Evolutionary conservation across 2,113 vertebrate genomes (phyloP), one percentile per base, ranked within the genome.

Genomic region (Misgurnus mizolepis): DNA sequence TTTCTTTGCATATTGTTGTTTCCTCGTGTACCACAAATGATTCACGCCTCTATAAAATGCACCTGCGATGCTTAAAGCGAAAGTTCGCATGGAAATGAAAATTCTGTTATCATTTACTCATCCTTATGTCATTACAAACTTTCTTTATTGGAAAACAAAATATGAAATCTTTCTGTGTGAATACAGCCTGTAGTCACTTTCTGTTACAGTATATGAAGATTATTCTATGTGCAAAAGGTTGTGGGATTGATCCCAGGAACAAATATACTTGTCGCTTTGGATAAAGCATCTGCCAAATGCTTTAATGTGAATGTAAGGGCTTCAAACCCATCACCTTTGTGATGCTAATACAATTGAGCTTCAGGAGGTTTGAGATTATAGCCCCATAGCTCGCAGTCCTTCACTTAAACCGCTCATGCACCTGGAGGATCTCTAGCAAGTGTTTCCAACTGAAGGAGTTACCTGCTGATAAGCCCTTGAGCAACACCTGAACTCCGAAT

Each of bases 381-480:
- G 43, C n/a, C n/a, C 55, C 14, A 17, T 18, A 5, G 69, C 50
- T 40, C 69, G 12, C 4, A 2, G 55, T 60, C 60, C n/a, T 73
- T 45, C 17, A 15, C 39, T 22, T n/a, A 18, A 60, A 18, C 70
- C 8, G 53, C 53, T 58, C 69, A 4, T 18, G 39, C 55, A 43
- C 43, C 70, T 73, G 10, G 1, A 45, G n/a, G 70, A 55, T 73
- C 55, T 43, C 70, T 18, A 58, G n/a, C 39, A 14, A 18, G 53
- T 39, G 17, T 73, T 73, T 60, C n/a, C 15, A 40, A 14, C 70
- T 43, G 40, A 17, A 60, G 55, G 39, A 60, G 70, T 43, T 73
- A 43, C 9, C 3, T 1, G 6, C 40, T 53, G 61, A 66, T 66
- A 40, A 53, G 74, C 74, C 47, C 45, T 76, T 50, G 47, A 40